Base-by-base conservation (phyloP, 2,113 vertebrate genomes). In the Sceloporus undulatus region DNA sequence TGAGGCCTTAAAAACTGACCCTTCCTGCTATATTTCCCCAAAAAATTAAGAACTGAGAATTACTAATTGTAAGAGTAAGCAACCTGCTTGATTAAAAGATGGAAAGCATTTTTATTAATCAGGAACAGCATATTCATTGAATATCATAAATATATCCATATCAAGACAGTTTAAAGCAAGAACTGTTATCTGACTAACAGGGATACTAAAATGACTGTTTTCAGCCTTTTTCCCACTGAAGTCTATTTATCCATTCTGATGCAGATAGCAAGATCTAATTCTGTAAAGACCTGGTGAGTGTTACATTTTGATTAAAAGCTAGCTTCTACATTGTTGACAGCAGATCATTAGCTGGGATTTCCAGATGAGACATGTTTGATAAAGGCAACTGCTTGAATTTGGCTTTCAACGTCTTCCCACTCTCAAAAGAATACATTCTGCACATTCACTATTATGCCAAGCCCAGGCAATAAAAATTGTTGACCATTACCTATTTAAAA, bases 61-160 rank as follows among this genome's bases (percentile, higher is more conserved):
- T 75, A 70, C 52, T 52, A 75, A 77, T 59, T 85, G 76, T 84
- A 29, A 54, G 65, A 83, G 25, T 73, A 79, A 48, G 75, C 75
- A 54, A 70, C 76, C 52, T 86, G 5, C 62, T 86, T 78, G 75
- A 79, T 54, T 70, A 68, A 5, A 68, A 86, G 79, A 66, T n/a
- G 62, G 29, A 38, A 85, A 85, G 52, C 25, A 66, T 42, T 77
- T 86, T 79, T 86, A 86, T 86, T 86, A 78, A 78, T 66, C 29
- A 34, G 42, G 52, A 79, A 78, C 59, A 68, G 27, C 56, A 86
- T 79, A 86, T 25, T 79, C 59, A 85, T n/a, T 85, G 6, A 65
- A 14, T 77, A 42, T 85, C 29, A 74, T 82, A 82, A 74, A 84
- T 84, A 84, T 74, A 84, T 54, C 38, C 75, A 85, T 42, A 59